phyloP scores from a whole-genome alignment of 2,797 vertebrate genomes.

The Onychomys leucogaster region DNA sequence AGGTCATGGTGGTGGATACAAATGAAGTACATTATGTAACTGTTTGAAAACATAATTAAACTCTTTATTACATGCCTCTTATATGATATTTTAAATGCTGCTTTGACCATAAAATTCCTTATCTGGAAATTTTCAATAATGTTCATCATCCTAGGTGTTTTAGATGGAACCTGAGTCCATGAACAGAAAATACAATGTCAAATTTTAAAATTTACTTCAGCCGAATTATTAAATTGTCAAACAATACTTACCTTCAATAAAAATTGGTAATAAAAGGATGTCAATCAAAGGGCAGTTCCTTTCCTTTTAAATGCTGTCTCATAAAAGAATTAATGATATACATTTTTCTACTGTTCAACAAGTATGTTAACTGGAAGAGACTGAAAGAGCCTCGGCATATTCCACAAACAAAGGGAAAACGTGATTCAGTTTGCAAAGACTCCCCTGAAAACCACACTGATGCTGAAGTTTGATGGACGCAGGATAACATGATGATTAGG shows the following conservation, averaged over 20 bases:
- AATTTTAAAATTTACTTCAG: background rate
- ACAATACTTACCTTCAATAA: background rate
- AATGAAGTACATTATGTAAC: background rate
- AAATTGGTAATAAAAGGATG: background rate
- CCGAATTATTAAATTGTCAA: background rate
- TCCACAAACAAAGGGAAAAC: background rate
- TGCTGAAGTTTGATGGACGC: background rate
- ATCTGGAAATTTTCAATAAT: background rate
- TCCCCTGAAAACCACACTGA: slow-evolving; percentile 66
- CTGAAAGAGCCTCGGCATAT: slow-evolving; percentile 80
- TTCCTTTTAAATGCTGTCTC: slow-evolving; percentile 68
- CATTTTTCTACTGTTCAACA: slow-evolving; percentile 67
- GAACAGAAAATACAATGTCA: background rate
- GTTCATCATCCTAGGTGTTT: background rate
- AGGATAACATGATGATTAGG: background rate
- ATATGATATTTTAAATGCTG: background rate
- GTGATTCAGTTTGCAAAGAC: slow-evolving; percentile 56
- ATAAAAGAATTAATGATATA: slow-evolving; percentile 69
- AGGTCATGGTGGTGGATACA: background rate
- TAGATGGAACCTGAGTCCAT: background rate
- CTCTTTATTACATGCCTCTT: background rate
- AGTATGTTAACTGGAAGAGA: slow-evolving; percentile 78
- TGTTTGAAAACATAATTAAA: background rate
- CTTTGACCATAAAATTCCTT: background rate
- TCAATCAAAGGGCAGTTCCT: background rate